phyloP scores from a whole-genome alignment of 2,888 invertebrate species.

The Morinoia aosen region DNA sequence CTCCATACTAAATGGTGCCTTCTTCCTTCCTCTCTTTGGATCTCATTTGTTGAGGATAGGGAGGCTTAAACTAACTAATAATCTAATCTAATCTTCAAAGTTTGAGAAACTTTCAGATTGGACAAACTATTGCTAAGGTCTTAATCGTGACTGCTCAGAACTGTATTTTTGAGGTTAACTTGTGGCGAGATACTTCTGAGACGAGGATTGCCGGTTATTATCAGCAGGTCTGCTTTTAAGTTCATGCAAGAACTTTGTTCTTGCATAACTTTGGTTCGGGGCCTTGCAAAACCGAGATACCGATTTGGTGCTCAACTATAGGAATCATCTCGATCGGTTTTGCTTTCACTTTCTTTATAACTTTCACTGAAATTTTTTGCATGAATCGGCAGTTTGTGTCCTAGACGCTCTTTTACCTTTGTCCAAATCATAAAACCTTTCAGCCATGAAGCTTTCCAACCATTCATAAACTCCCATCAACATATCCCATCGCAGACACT shows the following conservation, averaged over 20 bases:
- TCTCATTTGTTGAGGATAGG: no score
- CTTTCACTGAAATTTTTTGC: slow-evolving; percentile 16
- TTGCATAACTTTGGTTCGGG: neutral
- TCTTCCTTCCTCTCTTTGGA: no score
- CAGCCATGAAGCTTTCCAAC: neutral
- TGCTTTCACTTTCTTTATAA: neutral
- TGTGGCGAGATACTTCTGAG: neutral
- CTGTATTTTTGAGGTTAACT: neutral
- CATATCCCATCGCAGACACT: neutral
- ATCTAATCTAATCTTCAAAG: no score
- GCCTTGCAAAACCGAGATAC: neutral
- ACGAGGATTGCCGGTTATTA: neutral
- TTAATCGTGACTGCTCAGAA: neutral
- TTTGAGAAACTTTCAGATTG: no score
- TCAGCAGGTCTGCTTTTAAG: neutral
- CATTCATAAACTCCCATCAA: neutral
- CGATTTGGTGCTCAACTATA: neutral
- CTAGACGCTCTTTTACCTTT: neutral
- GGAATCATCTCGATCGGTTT: neutral
- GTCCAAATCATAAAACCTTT: neutral
- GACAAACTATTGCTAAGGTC: no score
- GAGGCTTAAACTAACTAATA: no score
- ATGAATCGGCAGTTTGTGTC: neutral
- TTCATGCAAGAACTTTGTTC: neutral
- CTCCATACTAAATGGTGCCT: no score